Conservation (phyloP, 1,140 invertebrate genomes). For the Helicorthomorpha holstii region DNA sequence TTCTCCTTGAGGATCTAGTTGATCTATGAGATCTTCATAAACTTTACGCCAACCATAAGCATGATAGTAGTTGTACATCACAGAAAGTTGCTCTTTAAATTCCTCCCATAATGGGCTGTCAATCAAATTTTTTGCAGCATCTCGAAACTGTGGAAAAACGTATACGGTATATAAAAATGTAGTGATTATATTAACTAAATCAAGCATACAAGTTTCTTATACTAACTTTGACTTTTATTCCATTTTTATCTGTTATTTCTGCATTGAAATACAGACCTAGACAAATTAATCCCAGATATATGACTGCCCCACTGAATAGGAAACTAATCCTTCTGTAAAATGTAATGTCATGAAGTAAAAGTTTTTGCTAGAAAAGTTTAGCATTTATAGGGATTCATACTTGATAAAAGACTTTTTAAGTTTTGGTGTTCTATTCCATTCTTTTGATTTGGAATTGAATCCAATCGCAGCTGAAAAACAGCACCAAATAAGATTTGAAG, state of each 20-base stretch:
- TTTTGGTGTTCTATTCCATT: constrained; percentile 49
- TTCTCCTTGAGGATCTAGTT: constrained; percentile 70
- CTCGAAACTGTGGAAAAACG: constrained; percentile 37
- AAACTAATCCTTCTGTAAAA: constrained; percentile 23
- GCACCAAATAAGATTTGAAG: neutral
- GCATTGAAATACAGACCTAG: constrained; percentile 81
- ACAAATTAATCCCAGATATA: constrained; percentile 55
- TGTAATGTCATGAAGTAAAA: too few species aligned
- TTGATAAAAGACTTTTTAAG: constrained; percentile 29
- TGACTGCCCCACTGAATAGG: constrained; percentile 36
- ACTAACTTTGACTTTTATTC: constrained; percentile 55
- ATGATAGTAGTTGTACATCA: constrained; percentile 52
- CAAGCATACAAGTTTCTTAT: neutral
- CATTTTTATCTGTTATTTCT: constrained; percentile 63
- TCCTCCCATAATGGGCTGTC: constrained; percentile 64
- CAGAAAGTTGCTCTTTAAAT: constrained; percentile 49
- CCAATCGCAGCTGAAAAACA: neutral
- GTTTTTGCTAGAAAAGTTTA: too few species aligned
- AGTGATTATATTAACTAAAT: neutral
- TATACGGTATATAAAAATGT: neutral
- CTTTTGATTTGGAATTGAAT: constrained; percentile 37
- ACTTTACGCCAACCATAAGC: constrained; percentile 60
- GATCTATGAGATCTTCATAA: constrained; percentile 68
- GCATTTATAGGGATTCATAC: too few species aligned
- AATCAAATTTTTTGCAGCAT: constrained; percentile 75